A percentile compares a stretch with the other conserved stretches of the same genome.
Evolutionary conservation across 2,888 invertebrate species (phyloP).

Genomic region (Onchidella celtica): DNA sequence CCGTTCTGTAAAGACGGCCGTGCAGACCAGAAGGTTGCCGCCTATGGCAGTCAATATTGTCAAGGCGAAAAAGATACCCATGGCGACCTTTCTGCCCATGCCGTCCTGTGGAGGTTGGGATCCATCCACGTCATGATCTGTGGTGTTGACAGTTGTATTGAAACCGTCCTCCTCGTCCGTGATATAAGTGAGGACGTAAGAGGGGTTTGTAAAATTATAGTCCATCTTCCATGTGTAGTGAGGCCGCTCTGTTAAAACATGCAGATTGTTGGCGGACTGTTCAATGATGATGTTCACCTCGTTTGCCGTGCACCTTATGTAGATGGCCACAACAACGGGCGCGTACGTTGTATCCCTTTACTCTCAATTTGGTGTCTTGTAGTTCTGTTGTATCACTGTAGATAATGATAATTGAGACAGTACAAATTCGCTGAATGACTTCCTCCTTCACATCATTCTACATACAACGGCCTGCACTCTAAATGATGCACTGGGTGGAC

Average conservation of each 20-base stretch:
- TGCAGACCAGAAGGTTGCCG: constrained; percentile 97
- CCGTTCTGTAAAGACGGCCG: constrained; percentile 98
- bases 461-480: no score
- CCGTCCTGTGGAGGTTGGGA: neutral
- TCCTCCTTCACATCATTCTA: no score
- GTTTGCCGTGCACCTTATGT: no score
- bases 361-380: no score
- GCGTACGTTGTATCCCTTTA: no score
- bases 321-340: no score
- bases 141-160: neutral
- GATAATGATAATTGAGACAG: no score
- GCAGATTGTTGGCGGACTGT: no score
- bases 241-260: neutral
- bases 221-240: constrained; percentile 25
- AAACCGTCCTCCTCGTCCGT: neutral
- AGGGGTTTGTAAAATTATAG: constrained; percentile 15
- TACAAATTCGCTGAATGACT: no score
- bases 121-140: neutral
- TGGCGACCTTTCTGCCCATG: neutral
- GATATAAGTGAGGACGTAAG: neutral
- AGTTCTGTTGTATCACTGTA: no score
- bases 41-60: constrained; percentile 94
- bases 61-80: constrained; percentile 81
- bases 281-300: no score
- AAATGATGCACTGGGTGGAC: no score